Evolutionary conservation across 92 coral and sea anemone genomes (phyloP).

Genomic region (Phymanthus crucifer): DNA sequence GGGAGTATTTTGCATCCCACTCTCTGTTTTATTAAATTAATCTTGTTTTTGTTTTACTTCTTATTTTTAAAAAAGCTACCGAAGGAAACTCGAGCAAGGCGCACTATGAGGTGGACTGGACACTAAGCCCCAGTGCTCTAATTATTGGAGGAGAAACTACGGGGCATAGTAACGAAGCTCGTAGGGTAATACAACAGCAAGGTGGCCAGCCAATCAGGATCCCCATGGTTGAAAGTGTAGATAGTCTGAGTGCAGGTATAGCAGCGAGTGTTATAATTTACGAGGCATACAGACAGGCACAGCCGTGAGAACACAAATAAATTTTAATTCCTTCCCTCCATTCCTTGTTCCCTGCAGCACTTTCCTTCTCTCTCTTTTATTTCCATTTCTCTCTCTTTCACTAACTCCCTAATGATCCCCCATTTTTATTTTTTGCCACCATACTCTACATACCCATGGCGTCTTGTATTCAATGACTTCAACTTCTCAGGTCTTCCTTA

Average conservation of each 20-base stretch:
- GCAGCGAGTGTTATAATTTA: constrained; percentile 70
- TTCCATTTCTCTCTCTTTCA: too few species aligned
- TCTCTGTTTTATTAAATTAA: not conserved
- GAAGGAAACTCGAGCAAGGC: not conserved
- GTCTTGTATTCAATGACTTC: too few species aligned
- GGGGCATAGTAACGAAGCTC: constrained; percentile 60
- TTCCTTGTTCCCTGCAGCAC: too few species aligned
- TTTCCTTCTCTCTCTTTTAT: too few species aligned
- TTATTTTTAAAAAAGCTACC: not conserved
- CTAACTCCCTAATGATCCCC: too few species aligned
- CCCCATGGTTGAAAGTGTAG: constrained; percentile 66
- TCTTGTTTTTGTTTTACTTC: not conserved
- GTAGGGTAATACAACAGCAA: constrained; percentile 28
- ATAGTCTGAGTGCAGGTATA: constrained; percentile 75
- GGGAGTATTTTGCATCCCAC: not conserved
- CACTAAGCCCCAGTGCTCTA: constrained; percentile 63
- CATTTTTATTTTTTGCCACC: too few species aligned
- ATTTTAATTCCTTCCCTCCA: too few species aligned
- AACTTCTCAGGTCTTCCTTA: too few species aligned
- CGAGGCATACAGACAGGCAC: constrained; percentile 66
- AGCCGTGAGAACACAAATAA: not conserved
- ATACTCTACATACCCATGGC: too few species aligned
- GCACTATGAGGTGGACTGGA: constrained; percentile 71
- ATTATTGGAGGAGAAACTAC: constrained; percentile 78
- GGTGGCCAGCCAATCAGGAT: constrained; percentile 48